Conservation (phyloP, 1,140 invertebrate species). For the Macrobrachium nipponense region DNA sequence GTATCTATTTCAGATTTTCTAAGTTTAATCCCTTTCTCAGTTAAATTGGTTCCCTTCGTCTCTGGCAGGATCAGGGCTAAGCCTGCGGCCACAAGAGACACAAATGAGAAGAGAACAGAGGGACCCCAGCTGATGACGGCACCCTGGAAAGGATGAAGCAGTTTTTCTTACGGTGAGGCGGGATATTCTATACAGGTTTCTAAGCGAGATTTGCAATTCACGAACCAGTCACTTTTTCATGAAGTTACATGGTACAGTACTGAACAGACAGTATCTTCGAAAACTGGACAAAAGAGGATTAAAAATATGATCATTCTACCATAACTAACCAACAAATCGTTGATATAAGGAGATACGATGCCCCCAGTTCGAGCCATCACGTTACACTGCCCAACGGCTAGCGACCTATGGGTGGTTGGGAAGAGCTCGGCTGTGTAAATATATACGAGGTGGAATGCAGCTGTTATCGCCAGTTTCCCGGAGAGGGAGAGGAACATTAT, state of each 20-base stretch:
- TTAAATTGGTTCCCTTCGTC: background rate
- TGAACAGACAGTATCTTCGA: background rate
- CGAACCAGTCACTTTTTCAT: no score
- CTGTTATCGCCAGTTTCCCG: slow-evolving; percentile 28
- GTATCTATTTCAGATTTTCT: background rate
- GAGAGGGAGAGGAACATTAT: slow-evolving; percentile 13
- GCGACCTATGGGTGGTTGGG: slow-evolving; percentile 7
- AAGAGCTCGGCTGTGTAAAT: slow-evolving; percentile 27
- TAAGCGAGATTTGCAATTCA: background rate
- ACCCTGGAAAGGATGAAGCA: background rate
- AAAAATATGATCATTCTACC: background rate
- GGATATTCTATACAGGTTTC: no score
- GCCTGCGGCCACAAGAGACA: slow-evolving; percentile 1
- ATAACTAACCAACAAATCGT: slow-evolving; percentile 39
- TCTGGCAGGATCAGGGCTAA: slow-evolving; percentile 22
- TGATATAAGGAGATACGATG: slow-evolving; percentile 26
- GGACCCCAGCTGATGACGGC: background rate
- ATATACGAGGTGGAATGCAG: slow-evolving; percentile 24
- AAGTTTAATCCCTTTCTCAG: background rate
- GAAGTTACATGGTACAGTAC: background rate
- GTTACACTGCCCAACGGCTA: slow-evolving; percentile 14
- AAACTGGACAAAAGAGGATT: background rate
- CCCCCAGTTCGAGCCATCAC: background rate
- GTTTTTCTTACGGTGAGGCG: background rate
- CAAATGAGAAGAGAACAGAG: slow-evolving; percentile 5